Evolutionary conservation across 1,140 invertebrate genomes (phyloP), one percentile per base, ranked within the genome.

Genomic region (Reticulitermes speratus): DNA sequence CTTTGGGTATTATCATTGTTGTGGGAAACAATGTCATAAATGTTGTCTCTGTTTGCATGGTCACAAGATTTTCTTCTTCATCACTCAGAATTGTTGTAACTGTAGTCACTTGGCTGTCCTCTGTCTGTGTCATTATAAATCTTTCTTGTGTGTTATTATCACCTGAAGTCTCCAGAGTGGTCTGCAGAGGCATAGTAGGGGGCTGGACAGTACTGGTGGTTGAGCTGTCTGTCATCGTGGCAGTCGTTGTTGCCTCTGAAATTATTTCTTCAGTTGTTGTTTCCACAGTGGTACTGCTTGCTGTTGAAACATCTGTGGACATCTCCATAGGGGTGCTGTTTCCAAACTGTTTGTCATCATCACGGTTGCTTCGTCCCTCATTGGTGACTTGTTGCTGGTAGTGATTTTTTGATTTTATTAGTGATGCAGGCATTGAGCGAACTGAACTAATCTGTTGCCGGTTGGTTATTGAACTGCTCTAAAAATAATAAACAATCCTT

Each of bases 1-100:
- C 89, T 84, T 90, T 89, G 5, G 90, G 89, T 88, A 90, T 89
- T 84, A 90, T 65, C 38, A 90, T 86, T 30, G 88, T 89, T 87
- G 89, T 89, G 44, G 89, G 89, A 84, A 85, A n/a, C 9, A 45
- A 69, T 45, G 85, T 75, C 85, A 85, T 85, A 23, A 85, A 85
- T 45, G 85, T 85, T 87, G 88, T 45, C 86, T 89, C 85, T 87
- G 88, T 32, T 84, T 59, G 25, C 45, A 83, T 48, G 87, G 88
- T 86, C 87, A 87, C 88, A 89, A 44, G 52, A 32, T 44, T 65
- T 87, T 89, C 84, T 84, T 85, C 65, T 45, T 84, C 83, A 65
- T 82, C 84, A 85, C 87, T 83, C 55, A 30, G 38, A 85, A 25
- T 52, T n/a, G 83, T 85, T 69, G 85, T 85, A 30, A 45, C 55